A percentile compares a stretch with the other conserved stretches of the same genome.
These are phyloP conservation scores for Scaptomyza graminum DNA, from an alignment of 1,140 invertebrate genomes.

Conservation along the genomic window DNA sequence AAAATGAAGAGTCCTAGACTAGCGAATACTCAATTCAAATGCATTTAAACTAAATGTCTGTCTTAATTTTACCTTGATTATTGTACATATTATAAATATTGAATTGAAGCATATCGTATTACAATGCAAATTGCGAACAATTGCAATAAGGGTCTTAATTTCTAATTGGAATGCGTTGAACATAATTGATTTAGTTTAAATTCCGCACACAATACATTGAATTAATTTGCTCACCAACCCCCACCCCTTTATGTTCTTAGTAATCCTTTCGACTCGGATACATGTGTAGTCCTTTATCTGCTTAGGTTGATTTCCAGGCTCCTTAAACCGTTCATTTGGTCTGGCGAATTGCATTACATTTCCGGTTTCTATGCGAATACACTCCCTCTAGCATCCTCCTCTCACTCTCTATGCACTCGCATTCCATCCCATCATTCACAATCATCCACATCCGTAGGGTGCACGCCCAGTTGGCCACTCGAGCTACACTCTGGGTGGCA, in stretches of 20 bases:
- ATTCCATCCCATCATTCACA: constrained; percentile 33
- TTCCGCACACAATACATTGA: not conserved
- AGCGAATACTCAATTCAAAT: no score
- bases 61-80: not conserved
- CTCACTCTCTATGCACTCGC: constrained; percentile 33
- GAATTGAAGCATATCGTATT: not conserved
- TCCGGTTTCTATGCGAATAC: constrained; percentile 40
- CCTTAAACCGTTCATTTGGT: constrained; percentile 66
- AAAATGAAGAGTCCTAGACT: not conserved
- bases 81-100: not conserved
- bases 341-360: constrained; percentile 67
- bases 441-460: constrained; percentile 34
- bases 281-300: constrained; percentile 25
- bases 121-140: not conserved
- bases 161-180: not conserved
- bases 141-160: constrained; percentile 11
- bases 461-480: constrained; percentile 28
- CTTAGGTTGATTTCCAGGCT: constrained; percentile 2
- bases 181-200: constrained; percentile 4
- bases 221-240: not conserved
- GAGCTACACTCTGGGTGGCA: constrained; percentile 43
- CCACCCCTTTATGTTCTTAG: not conserved
- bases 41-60: no score
- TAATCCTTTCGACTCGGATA: constrained; percentile 4
- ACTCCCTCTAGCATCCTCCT: constrained; percentile 8